Evolutionary conservation across 2,797 vertebrate species (phyloP), one percentile per base, ranked within the genome.

Genomic region (Coregonus suidteri): DNA sequence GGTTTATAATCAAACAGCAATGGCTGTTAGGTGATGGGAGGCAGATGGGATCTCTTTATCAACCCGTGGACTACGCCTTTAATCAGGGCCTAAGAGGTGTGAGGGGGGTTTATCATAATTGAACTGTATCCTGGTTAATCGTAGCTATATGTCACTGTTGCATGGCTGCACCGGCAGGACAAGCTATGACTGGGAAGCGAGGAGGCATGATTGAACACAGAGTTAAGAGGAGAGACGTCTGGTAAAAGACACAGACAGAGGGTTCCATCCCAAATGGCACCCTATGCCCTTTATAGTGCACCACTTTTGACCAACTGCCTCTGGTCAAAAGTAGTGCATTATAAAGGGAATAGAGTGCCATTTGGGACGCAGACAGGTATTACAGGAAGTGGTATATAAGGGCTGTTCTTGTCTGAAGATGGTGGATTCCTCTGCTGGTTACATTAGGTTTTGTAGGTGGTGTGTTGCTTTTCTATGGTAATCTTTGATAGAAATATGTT

Each of bases 21-120:
- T 88, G 91, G 91, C 90, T 25, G n/a, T 62, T 62, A 62, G 85
- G 94, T 95, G 95, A 95, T 97, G 95, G 95, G 94, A 87, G 91
- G 91, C 96, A 95, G 95, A 96, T 96, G 95, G 94, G 95, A 95
- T 95, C 95, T 97, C 96, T 97, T 96, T 96, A 97, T 97, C 96
- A 96, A 93, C 93, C 88, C 86, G 91, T 84, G 71, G 87, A 82
- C 95, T 90, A 89, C 89, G 92, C 94, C 95, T 96, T 97, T 97
- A 97, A 97, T 98, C 96, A 97, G 90, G 90, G 94, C 95, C 97
- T 97, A 97, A 97, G 95, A 97, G 97, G 95, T 93, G 94, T 89
- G 88, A 93, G 87, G 91, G 93, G 93, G 95, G 41, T 96, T 96
- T 96, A 96, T 97, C 96, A 97, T 96, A 96, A 97, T 96, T 96